Percentiles rank a stretch among this genome's conserved stretches.
Evolutionary conservation across 1,140 invertebrate species (phyloP).

Genomic region (Ips typographus): DNA sequence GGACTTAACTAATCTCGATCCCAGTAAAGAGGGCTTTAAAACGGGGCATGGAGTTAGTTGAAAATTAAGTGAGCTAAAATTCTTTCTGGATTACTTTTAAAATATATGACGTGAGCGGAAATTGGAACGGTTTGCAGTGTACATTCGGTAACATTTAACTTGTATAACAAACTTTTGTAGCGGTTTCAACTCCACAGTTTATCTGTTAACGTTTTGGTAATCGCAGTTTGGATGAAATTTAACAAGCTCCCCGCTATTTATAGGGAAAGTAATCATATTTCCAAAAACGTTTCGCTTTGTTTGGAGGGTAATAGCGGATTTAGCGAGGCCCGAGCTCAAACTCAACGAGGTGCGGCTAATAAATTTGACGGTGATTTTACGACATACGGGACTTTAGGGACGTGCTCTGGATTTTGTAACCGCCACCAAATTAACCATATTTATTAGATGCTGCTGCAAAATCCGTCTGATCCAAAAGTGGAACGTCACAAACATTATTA

Average conservation of each 20-base stretch:
- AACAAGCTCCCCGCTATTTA: no score
- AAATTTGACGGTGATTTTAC: conserved; percentile 14
- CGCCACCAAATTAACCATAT: conserved; percentile 15
- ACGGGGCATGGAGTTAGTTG: conserved; percentile 8
- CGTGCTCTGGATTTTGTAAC: neutral
- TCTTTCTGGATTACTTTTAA: conserved; percentile 7
- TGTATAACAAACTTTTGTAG: no score
- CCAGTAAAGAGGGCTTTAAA: conserved; percentile 6
- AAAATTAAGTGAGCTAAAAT: conserved; percentile 10
- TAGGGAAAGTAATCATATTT: neutral
- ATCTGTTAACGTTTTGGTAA: no score
- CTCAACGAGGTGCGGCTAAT: conserved; percentile 10
- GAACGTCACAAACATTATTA: neutral
- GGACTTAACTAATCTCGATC: conserved; percentile 6
- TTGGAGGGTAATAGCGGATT: no score
- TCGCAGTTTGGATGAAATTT: no score
- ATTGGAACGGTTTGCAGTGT: neutral
- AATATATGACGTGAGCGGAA: conserved; percentile 5
- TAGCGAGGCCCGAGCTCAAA: neutral
- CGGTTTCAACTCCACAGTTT: no score
- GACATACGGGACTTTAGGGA: conserved; percentile 8
- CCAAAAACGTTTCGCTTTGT: neutral
- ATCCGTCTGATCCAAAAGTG: conserved; percentile 5
- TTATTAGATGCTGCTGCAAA: conserved; percentile 12
- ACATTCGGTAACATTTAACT: no score